Conservation (phyloP, 2,113 vertebrate species). For the Capreolus pygargus region DNA sequence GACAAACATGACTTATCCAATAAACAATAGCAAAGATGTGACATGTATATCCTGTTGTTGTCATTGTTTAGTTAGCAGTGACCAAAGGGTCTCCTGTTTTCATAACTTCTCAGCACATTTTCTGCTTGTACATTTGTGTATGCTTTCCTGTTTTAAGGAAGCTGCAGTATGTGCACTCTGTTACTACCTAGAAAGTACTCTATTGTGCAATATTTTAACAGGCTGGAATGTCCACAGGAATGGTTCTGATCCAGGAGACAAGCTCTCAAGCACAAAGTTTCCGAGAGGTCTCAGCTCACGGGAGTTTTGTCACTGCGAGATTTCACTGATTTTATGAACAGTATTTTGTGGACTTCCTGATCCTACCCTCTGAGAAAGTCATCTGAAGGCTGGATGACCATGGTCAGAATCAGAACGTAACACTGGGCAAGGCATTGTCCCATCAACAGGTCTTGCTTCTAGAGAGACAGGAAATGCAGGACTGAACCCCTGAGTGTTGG, state of each 20-base stretch:
- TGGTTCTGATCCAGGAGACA: not conserved
- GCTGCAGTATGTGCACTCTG: not conserved
- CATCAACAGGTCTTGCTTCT: not conserved
- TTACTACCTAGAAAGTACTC: not conserved
- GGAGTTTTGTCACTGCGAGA: not conserved
- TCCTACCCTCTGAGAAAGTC: not conserved
- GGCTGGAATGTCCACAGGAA: not conserved
- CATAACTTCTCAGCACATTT: not conserved
- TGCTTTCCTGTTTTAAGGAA: not conserved
- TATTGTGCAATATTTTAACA: not conserved
- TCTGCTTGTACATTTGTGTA: not conserved
- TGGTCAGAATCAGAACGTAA: not conserved
- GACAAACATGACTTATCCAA: not conserved
- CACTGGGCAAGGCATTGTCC: not conserved
- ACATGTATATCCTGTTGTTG: not conserved
- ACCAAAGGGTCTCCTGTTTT: not conserved
- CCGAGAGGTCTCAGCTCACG: not conserved
- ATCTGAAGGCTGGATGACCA: not conserved
- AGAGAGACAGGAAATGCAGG: not conserved
- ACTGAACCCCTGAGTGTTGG: not conserved
- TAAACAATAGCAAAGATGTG: not conserved
- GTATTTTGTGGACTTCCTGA: not conserved
- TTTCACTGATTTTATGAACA: not conserved
- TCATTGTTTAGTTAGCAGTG: not conserved
- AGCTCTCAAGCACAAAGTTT: not conserved